Base-by-base conservation (phyloP, 2,797 vertebrate species). In the Pangasius mekongensis region DNA sequence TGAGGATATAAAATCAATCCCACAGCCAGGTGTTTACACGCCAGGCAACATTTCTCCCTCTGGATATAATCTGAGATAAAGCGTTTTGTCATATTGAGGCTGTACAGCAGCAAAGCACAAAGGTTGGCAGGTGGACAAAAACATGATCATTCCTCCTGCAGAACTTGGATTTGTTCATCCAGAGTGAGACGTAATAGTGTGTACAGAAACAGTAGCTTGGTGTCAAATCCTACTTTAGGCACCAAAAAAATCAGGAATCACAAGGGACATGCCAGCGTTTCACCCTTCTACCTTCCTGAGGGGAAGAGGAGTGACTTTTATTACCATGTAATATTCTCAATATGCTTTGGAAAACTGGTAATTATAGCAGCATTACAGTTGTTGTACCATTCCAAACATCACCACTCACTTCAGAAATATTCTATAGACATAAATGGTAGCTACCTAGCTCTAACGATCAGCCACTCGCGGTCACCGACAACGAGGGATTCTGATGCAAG, bases 11-110 rank as follows among this genome's bases (percentile, higher is more conserved):
- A 64, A 16, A 56, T 73, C 81, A 82, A 14, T 22, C 10, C 24
- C 54, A 39, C 56, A 60, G 78, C 78, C 80, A 82, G 80, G 33
- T 82, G 33, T 82, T 82, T n/a, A 62, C 80, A 62, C 24, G 3
- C 22, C 58, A 8, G 36, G 36, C 54, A 60, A 24, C 22, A 52
- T 77, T 52, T 78, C 22, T 30, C 16, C n/a, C 27, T 30, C 52
- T 56, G 7, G 56, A 33, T 78, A 30, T 56, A 54, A 54, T 33
- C 16, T 0, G 27, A 54, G n/a, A n/a, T 78, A 20, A 33, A 56
- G 49, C 49, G 60, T 81, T 24, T 3, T 58, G 78, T 81, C 9
- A 39, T 22, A 14, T 14, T 24, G 54, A 22, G 18, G 77, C 54
- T 58, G 16, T 52, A 3, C 20, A 8, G 52, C 52, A 80, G 20